Evolutionary conservation across 2,797 vertebrate species (phyloP).

Genomic region (Buceros bicornis): DNA sequence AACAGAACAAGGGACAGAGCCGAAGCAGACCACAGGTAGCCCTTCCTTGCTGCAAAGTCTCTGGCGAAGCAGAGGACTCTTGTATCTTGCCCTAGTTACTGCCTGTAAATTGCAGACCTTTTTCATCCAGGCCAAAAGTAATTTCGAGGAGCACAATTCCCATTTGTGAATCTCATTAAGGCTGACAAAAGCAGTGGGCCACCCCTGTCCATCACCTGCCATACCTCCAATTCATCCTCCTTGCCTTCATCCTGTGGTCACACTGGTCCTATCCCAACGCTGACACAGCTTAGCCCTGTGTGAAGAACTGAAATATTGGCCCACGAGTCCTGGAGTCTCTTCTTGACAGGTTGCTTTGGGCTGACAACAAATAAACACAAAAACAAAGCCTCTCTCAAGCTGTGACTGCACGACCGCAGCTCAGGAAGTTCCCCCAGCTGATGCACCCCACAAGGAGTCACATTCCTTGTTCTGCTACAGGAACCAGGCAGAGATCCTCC

Average conservation of each 20-base stretch:
- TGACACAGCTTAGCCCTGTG: not conserved
- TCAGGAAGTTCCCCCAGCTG: not conserved
- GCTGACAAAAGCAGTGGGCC: not conserved
- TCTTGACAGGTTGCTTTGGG: not conserved
- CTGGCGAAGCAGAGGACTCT: not conserved
- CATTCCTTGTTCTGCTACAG: not conserved
- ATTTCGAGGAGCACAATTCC: not conserved
- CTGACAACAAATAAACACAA: not conserved
- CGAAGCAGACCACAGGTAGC: not conserved
- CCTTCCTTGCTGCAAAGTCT: not conserved
- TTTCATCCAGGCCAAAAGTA: not conserved
- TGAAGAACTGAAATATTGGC: not conserved
- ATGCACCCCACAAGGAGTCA: not conserved
- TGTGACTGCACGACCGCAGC: not conserved
- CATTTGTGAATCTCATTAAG: not conserved
- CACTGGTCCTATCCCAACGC: accelerated
- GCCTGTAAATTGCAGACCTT: not conserved
- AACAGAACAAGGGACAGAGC: not conserved
- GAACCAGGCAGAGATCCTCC: not conserved
- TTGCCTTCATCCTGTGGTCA: not conserved
- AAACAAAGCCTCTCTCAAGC: not conserved
- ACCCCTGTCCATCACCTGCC: not conserved
- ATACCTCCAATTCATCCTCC: not conserved
- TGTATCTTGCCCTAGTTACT: not conserved
- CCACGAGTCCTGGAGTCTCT: not conserved